Evolutionary conservation across 2,113 vertebrate genomes (phyloP).

Genomic region (Ophiodon elongatus): DNA sequence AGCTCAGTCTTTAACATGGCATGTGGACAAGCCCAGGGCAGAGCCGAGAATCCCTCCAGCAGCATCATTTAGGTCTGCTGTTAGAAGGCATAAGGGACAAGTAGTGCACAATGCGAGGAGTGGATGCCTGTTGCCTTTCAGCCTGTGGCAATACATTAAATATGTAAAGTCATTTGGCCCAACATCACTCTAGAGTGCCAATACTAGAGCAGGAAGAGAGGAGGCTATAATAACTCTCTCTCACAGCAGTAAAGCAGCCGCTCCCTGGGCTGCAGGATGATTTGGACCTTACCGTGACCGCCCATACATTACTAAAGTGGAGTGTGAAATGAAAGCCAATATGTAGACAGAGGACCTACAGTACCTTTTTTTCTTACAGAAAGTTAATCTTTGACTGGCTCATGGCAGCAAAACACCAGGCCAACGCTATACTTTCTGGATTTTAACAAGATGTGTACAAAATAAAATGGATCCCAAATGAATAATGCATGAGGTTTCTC

Average conservation of each 20-base stretch:
- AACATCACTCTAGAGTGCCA: conserved; percentile 70
- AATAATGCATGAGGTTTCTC: conserved; percentile 66
- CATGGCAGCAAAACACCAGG: not conserved
- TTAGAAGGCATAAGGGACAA: conserved; percentile 51
- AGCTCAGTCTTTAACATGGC: conserved; percentile 35
- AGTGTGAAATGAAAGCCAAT: conserved; percentile 53
- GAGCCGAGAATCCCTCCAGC: conserved; percentile 49
- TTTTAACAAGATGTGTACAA: conserved; percentile 31
- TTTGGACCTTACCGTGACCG: conserved; percentile 54
- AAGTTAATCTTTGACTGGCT: conserved; percentile 12
- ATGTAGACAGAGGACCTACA: conserved; percentile 22
- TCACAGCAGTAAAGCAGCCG: conserved; percentile 56
- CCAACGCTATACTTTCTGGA: conserved; percentile 9
- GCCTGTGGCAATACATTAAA: conserved; percentile 77
- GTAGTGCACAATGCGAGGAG: conserved; percentile 52
- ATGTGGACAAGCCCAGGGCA: conserved; percentile 45
- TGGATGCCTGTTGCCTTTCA: conserved; percentile 70
- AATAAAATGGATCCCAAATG: conserved; percentile 48
- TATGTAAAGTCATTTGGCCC: conserved; percentile 79
- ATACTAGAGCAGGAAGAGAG: conserved; percentile 60
- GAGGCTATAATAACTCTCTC: conserved; percentile 61
- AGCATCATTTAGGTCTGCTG: conserved; percentile 63
- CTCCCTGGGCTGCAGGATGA: conserved; percentile 52
- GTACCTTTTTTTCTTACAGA: not conserved
- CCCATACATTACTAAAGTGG: conserved; percentile 43